Base-by-base conservation (phyloP, 1,140 invertebrate species). In the Euwallacea similis region DNA sequence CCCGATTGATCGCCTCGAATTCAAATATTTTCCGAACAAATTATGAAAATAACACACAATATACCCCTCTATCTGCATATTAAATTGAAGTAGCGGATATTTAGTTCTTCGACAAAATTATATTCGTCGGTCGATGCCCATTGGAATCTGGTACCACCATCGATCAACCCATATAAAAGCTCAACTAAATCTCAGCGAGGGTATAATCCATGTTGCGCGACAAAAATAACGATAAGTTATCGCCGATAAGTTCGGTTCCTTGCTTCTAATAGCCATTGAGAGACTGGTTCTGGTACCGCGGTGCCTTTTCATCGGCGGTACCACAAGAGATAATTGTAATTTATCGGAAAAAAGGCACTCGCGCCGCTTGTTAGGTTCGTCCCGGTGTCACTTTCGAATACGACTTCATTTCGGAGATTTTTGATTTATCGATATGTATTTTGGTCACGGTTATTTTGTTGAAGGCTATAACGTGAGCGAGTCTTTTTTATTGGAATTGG, bases 301-400 rank as follows among this genome's bases (percentile, higher is more conserved):
- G 56, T 69, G n/a, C 33, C 65, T 71, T 71, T 60, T 59, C 41
- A 55, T 66, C 62, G 42, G 62, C 62, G 42, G 55, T 16, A 65
- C 62, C 61, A 41, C 16, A 71, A 71, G 69, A 59, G 75, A 78
- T 78, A 78, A 78, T 78, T 78, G 77, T 78, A 78, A 78, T 78
- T 78, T 78, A 78, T 78, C 77, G 77, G 68, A 59, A 63, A 71
- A 66, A 65, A 58, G 73, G 69, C 59, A 71, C 69, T 66, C 66
- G 53, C 64, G 63, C 33, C 62, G 71, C 71, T 67, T 47, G 65
- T 66, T 66, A 66, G 41, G 63, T 66, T 61, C 50, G 50, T 71
- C 13, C 61, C 55, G 62, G 62, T 68, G 66, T 73, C 61, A 72
- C 33, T 53, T 53, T 60, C 59, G 65, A 66, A 69, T 69, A 69